Conservation (phyloP, 2,797 vertebrate genomes). For the Channallabes apus region DNA sequence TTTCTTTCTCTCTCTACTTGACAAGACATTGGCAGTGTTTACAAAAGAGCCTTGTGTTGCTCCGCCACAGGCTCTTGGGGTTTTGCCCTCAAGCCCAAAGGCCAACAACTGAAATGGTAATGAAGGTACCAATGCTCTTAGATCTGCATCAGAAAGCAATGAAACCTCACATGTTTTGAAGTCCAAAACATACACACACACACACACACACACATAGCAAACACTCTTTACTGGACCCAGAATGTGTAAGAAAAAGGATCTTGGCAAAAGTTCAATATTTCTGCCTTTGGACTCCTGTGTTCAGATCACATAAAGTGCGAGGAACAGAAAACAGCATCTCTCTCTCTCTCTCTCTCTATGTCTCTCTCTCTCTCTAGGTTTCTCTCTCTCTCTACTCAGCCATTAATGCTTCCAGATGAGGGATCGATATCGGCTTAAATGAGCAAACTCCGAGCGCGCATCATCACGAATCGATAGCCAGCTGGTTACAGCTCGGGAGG, state of each 20-base stretch:
- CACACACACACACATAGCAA: neutral
- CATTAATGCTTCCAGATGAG: conserved; percentile 53
- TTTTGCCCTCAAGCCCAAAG: conserved; percentile 49
- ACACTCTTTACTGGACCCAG: conserved; percentile 26
- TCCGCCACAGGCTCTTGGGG: conserved; percentile 41
- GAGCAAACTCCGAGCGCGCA: conserved; percentile 52
- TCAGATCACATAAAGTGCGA: conserved; percentile 39
- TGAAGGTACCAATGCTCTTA: conserved; percentile 45
- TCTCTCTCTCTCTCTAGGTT: conserved; percentile 12
- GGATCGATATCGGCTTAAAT: conserved; percentile 57
- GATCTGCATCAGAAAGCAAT: conserved; percentile 40
- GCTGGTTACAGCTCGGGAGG: conserved; percentile 38
- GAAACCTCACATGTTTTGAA: conserved; percentile 39
- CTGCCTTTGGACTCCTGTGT: conserved; percentile 36
- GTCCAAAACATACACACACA: conserved; percentile 2
- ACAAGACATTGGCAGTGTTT: conserved; percentile 52
- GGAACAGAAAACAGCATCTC: conserved; percentile 41
- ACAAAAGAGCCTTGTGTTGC: conserved; percentile 56
- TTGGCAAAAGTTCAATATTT: conserved; percentile 45
- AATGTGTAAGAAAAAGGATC: conserved; percentile 21
- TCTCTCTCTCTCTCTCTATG: neutral
- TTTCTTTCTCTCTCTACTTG: conserved; percentile 37
- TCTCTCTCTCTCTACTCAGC: conserved; percentile 29
- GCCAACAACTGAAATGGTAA: conserved; percentile 47
- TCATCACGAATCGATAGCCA: conserved; percentile 55